Conservation (phyloP, 1,140 invertebrate species). For the Diorhabda elongata region DNA sequence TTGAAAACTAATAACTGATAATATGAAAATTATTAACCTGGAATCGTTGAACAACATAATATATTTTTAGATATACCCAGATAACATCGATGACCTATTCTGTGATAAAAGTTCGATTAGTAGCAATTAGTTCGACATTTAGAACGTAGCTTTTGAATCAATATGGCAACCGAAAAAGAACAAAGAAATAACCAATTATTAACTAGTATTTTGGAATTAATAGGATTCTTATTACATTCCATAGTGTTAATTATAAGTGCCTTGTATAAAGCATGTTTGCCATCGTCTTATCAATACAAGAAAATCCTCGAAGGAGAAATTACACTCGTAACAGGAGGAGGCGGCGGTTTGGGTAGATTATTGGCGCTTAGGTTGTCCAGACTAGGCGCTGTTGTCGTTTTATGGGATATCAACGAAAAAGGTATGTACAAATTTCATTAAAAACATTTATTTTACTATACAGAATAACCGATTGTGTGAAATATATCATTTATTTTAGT, state of each 20-base stretch:
- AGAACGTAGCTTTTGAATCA: not conserved
- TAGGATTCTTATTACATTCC: conserved; percentile 58
- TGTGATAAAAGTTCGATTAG: not conserved
- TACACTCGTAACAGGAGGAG: conserved; percentile 83
- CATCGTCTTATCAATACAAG: conserved; percentile 49
- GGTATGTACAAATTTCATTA: conserved; percentile 51
- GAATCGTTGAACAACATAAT: too few relatives aligned
- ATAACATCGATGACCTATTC: not conserved
- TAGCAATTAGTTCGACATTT: too few relatives aligned
- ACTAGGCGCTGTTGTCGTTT: conserved; percentile 72
- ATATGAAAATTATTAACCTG: too few relatives aligned
- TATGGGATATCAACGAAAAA: conserved; percentile 88
- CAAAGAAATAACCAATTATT: conserved; percentile 34
- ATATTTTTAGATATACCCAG: not conserved
- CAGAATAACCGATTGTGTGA: too few relatives aligned
- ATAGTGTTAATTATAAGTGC: conserved; percentile 49
- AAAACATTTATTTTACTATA: too few relatives aligned
- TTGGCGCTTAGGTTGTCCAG: conserved; percentile 73
- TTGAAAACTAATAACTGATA: too few relatives aligned
- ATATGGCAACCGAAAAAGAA: conserved; percentile 15
- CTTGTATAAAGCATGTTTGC: conserved; percentile 46
- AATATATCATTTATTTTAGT: too few relatives aligned
- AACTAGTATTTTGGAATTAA: conserved; percentile 56
- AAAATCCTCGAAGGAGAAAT: conserved; percentile 68
- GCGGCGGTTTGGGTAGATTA: conserved; percentile 83